Evolutionary conservation across 2,888 invertebrate genomes (phyloP), one percentile per base, ranked within the genome.

Genomic region (Bellardia pandia): DNA sequence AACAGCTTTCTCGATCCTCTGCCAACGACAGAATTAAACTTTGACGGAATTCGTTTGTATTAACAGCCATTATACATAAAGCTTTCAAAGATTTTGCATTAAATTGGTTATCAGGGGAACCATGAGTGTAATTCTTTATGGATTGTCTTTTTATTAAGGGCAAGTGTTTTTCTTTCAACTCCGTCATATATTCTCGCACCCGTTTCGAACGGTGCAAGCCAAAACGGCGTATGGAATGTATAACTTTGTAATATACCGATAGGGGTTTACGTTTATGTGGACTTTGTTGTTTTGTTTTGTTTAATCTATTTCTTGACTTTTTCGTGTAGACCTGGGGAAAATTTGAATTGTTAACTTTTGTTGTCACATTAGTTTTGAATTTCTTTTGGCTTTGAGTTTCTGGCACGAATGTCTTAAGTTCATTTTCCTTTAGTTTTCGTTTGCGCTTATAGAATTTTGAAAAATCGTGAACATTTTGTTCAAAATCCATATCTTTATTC

Each of bases 361-460:
- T 64, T 3, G 9, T 42, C 23, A 33, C 56, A 56, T 23, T 42
- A 9, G 80, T n/a, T 53, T 83, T 86, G 2, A 79, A 11, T 45
- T 79, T 85, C 48, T 85, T 86, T 5, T 30, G 40, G 33, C 51
- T 60, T 64, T 75, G 60, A 9, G 30, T 53, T 6, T 4, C 23
- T 3, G 30, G 2, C 0, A 11, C 3, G 1, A 56, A 2, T 3
- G 58, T 58, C 64, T 80, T 85, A 0, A 64, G 4, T 33, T 81
- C 85, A 40, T 86, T 85, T 71, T 88, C 83, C 14, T 76, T 91
- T 33, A 88, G 83, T 77, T 90, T 90, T 0, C 92, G 90, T 86
- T 92, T 92, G 3, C 92, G 88, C 82, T 92, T 92, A 66, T 92
- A 90, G 79, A 92, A 91, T 78, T 92, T 92, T 1, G 89, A 90